A percentile compares a stretch with the other conserved stretches of the same genome.
Conservation (phyloP, 2,888 invertebrate genomes). For the Lycophotia porphyrea region DNA sequence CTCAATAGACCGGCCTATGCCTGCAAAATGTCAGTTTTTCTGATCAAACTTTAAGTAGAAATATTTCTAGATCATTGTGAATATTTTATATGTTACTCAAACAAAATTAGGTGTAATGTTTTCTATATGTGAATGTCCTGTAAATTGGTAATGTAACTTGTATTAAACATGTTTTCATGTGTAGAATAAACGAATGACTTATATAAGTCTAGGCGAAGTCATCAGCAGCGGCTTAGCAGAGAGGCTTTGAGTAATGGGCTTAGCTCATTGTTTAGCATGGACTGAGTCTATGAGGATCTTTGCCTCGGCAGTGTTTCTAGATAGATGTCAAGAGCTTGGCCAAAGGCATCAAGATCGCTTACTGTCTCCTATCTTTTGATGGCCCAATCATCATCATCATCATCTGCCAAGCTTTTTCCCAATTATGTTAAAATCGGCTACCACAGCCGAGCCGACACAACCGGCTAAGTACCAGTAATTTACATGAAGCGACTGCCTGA, state of each 20-base stretch:
- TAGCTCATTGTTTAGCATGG: not conserved
- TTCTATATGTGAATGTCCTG: constrained; percentile 15
- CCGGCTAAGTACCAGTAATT: too few relatives aligned
- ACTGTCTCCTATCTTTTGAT: not conserved
- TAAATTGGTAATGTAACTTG: constrained; percentile 17
- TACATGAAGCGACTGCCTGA: too few relatives aligned
- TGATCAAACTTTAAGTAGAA: constrained; percentile 9
- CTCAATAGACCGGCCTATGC: not conserved
- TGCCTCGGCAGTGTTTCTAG: not conserved
- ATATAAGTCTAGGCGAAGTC: not conserved
- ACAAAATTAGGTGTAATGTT: constrained; percentile 17
- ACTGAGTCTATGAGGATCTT: not conserved
- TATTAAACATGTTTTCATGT: constrained; percentile 45
- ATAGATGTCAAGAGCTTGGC: not conserved
- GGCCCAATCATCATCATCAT: not conserved
- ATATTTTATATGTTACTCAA: constrained; percentile 40
- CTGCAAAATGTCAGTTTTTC: not conserved
- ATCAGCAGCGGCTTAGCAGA: not conserved
- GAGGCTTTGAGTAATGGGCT: not conserved
- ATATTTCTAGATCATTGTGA: constrained; percentile 28
- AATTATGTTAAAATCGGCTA: too few relatives aligned
- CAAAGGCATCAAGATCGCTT: not conserved
- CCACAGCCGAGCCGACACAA: too few relatives aligned
- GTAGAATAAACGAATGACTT: constrained; percentile 25
- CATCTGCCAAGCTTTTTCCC: too few relatives aligned